Conservation (phyloP, 1,140 invertebrate genomes). For the Holotrichia oblita region DNA sequence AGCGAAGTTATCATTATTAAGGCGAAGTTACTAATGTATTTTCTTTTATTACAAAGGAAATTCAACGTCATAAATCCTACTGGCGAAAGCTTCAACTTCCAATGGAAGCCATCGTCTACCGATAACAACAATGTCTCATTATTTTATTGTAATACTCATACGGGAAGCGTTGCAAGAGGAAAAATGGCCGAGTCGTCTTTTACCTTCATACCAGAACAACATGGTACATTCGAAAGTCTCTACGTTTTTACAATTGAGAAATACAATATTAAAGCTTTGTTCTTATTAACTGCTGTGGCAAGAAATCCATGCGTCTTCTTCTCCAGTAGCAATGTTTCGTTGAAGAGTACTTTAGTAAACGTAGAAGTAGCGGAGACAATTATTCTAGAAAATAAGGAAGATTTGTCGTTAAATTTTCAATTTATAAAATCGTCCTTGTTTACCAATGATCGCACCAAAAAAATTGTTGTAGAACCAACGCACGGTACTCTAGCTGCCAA, state of each 20-base stretch:
- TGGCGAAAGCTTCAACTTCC: conserved; percentile 57
- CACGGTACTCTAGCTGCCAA: conserved; percentile 56
- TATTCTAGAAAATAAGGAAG: conserved; percentile 59
- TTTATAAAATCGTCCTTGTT: conserved; percentile 57
- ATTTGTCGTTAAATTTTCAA: conserved; percentile 55
- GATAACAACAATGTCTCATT: conserved; percentile 51
- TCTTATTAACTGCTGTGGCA: conserved; percentile 61
- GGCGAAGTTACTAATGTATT: too few relatives aligned
- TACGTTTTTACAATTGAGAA: conserved; percentile 61
- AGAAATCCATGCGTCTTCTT: conserved; percentile 60
- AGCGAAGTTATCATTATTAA: too few relatives aligned
- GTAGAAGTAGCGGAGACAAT: conserved; percentile 51
- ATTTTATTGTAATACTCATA: conserved; percentile 58
- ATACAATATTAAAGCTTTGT: conserved; percentile 58
- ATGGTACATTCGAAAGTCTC: conserved; percentile 61
- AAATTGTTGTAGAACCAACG: conserved; percentile 58
- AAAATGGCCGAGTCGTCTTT: conserved; percentile 57
- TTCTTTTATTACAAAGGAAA: conserved; percentile 49
- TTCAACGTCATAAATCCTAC: conserved; percentile 62
- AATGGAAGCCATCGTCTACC: conserved; percentile 54
- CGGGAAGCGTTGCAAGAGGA: conserved; percentile 58
- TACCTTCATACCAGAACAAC: conserved; percentile 58
- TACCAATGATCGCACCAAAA: conserved; percentile 57
- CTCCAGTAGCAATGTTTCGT: conserved; percentile 51
- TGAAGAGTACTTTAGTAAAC: conserved; percentile 58